Percentiles rank a stretch among this genome's conserved stretches.
phyloP scores from a whole-genome alignment of 1,140 invertebrate genomes.

The Anoplolepis gracilipes region DNA sequence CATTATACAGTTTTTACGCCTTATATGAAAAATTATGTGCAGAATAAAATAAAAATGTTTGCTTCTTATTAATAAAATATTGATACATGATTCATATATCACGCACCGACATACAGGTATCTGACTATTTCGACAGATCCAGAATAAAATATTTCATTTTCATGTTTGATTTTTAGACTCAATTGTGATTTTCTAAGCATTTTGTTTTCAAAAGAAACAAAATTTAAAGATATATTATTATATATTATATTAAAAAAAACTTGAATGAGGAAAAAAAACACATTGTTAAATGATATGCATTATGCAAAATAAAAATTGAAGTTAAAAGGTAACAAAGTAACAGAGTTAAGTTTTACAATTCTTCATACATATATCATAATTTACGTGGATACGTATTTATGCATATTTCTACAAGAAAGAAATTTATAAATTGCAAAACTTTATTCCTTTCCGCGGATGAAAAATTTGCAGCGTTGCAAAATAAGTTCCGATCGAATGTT shows the following conservation, averaged over 20 bases:
- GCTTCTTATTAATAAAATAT: too few relatives aligned
- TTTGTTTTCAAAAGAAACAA: background rate
- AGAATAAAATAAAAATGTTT: too few relatives aligned
- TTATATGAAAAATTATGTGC: too few relatives aligned
- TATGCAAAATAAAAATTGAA: background rate
- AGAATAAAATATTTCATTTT: slow-evolving; percentile 8
- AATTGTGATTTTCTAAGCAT: background rate
- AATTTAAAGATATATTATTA: background rate
- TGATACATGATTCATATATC: background rate
- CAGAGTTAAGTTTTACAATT: background rate
- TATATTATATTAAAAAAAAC: background rate
- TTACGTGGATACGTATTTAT: background rate
- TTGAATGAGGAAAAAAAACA: background rate
- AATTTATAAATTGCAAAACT: background rate
- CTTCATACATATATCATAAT: background rate
- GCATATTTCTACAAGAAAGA: background rate
- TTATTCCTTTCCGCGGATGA: background rate
- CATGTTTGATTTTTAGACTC: background rate
- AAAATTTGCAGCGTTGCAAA: background rate
- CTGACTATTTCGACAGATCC: background rate
- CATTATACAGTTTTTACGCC: background rate
- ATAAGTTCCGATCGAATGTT: background rate
- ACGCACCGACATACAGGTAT: background rate
- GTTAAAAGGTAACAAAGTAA: too few relatives aligned
- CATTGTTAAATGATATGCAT: background rate